phyloP scores from a whole-genome alignment of 2,113 vertebrate genomes.

The Bucco capensis region DNA sequence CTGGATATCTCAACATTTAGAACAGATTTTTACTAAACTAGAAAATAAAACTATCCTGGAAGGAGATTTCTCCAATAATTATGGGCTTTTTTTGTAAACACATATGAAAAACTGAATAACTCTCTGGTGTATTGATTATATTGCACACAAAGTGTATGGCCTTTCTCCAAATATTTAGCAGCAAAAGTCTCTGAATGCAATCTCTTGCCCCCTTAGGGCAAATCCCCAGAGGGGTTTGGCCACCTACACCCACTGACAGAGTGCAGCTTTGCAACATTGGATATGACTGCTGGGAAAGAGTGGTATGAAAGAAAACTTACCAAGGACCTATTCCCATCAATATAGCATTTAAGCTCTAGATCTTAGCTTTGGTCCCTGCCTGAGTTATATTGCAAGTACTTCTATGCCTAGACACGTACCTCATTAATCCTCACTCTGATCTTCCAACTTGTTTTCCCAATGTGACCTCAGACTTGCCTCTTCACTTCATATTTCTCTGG shows the following conservation, averaged over 20 bases:
- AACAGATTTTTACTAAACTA: neutral
- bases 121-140: neutral
- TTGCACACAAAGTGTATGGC: neutral
- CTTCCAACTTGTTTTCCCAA: neutral
- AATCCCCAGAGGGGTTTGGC: neutral
- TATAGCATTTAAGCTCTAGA: neutral
- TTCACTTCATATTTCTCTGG: neutral
- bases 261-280: neutral
- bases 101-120: neutral
- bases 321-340: neutral
- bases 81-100: neutral
- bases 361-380: neutral
- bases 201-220: neutral
- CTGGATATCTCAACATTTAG: neutral
- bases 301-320: neutral
- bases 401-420: neutral
- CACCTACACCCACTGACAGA: neutral
- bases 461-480: neutral
- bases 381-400: neutral
- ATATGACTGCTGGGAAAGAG: neutral
- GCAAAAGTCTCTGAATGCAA: neutral
- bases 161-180: neutral
- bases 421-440: neutral
- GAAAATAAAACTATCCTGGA: neutral
- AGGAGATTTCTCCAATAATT: neutral